Evolutionary conservation across 2,113 vertebrate genomes (phyloP).

Genomic region (Vimba vimba): DNA sequence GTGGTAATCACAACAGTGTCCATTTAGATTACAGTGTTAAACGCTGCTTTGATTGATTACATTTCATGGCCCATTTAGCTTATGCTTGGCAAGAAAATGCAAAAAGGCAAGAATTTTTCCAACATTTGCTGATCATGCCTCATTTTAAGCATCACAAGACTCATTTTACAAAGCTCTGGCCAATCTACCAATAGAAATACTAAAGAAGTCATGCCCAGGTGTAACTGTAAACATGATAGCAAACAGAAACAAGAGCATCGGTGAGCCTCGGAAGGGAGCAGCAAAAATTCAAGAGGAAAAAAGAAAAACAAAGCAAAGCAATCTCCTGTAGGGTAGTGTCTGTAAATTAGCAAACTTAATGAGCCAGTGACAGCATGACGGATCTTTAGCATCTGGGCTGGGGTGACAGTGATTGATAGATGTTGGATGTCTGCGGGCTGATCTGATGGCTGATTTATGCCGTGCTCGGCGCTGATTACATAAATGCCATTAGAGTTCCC

Average conservation of each 20-base stretch:
- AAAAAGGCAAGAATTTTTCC: neutral
- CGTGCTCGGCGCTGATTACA: slow-evolving; percentile 41
- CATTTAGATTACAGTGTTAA: slow-evolving; percentile 37
- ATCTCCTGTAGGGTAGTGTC: slow-evolving; percentile 47
- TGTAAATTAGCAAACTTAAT: slow-evolving; percentile 59
- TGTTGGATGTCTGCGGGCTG: slow-evolving; percentile 45
- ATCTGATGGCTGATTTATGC: slow-evolving; percentile 59
- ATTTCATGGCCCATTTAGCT: slow-evolving; percentile 46
- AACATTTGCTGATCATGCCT: slow-evolving; percentile 1
- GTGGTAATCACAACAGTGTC: slow-evolving; percentile 35
- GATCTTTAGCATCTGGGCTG: slow-evolving; percentile 54
- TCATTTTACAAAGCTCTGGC: neutral
- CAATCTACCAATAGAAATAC: neutral
- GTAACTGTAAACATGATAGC: neutral
- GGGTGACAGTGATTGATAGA: slow-evolving; percentile 60
- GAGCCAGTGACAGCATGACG: slow-evolving; percentile 53
- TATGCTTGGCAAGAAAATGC: slow-evolving; percentile 18
- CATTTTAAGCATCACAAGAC: slow-evolving; percentile 8
- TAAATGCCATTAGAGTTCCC: slow-evolving; percentile 53
- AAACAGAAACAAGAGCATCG: neutral
- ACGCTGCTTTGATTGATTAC: slow-evolving; percentile 37
- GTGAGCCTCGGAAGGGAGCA: neutral
- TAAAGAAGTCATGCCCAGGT: neutral
- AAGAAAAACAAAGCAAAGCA: neutral
- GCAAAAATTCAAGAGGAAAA: neutral